Percentiles rank a stretch among this genome's conserved stretches.
Conservation (phyloP, 2,797 vertebrate genomes). For the Phalanger gymnotis region DNA sequence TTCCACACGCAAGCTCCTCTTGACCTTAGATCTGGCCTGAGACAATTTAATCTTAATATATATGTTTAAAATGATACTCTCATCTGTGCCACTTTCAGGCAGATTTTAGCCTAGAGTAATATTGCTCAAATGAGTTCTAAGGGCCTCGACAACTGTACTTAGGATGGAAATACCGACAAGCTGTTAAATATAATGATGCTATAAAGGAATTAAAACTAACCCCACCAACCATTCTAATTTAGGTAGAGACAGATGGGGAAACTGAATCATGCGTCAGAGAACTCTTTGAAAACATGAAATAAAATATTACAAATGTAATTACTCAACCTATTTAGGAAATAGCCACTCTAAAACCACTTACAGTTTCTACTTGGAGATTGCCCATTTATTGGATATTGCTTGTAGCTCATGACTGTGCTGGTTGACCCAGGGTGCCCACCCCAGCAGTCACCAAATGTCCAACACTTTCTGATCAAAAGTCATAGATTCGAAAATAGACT, state of each 20-base stretch:
- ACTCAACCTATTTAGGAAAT: constrained; percentile 52
- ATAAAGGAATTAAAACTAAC: constrained; percentile 48
- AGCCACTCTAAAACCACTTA: constrained; percentile 40
- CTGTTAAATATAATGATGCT: constrained; percentile 55
- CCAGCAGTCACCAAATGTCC: neutral
- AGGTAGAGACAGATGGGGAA: constrained; percentile 66
- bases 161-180: constrained; percentile 32
- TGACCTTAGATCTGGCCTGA: neutral
- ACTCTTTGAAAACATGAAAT: neutral
- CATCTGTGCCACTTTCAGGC: constrained; percentile 26
- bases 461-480: neutral
- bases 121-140: constrained; percentile 30
- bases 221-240: neutral
- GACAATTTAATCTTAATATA: neutral
- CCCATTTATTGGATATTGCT: neutral
- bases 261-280: neutral
- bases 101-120: constrained; percentile 43
- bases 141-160: rapidly evolving
- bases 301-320: constrained; percentile 16
- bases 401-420: neutral
- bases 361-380: neutral
- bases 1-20: neutral
- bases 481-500: neutral
- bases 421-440: neutral
- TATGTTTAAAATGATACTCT: neutral